phyloP scores from a whole-genome alignment of 2,113 vertebrate genomes.

The Gila orcuttii region DNA sequence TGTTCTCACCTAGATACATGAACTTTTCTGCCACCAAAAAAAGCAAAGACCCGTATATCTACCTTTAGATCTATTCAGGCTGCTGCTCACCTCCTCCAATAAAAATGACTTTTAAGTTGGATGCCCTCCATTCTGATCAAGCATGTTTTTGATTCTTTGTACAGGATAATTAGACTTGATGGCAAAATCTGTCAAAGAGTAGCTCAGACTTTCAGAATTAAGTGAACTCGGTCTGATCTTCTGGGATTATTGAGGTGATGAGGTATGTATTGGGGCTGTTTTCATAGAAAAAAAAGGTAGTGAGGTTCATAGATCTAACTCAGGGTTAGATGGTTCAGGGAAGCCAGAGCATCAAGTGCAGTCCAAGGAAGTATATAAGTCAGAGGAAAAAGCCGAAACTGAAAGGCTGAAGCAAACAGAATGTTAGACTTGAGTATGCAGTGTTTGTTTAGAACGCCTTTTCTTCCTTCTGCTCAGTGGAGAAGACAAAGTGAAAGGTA shows the following conservation, averaged over 20 bases:
- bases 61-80: constrained; percentile 3
- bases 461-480: neutral
- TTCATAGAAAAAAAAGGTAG: neutral
- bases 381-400: neutral
- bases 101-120: constrained; percentile 2
- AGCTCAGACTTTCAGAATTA: constrained; percentile 10
- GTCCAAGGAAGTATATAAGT: neutral
- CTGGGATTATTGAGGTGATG: neutral
- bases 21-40: neutral
- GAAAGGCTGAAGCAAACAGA: neutral
- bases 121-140: constrained; percentile 16
- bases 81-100: neutral
- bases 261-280: neutral
- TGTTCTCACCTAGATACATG: neutral
- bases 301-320: neutral
- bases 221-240: neutral
- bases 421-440: neutral
- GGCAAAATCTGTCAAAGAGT: constrained; percentile 7
- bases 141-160: constrained; percentile 25
- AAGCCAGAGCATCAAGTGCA: constrained; percentile 10
- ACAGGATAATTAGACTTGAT: constrained; percentile 13
- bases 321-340: neutral
- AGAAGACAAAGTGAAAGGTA: neutral
- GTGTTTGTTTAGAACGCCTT: neutral
- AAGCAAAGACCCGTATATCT: neutral